phyloP scores from a whole-genome alignment of 2,797 vertebrate genomes.

The Danio aesculapii region DNA sequence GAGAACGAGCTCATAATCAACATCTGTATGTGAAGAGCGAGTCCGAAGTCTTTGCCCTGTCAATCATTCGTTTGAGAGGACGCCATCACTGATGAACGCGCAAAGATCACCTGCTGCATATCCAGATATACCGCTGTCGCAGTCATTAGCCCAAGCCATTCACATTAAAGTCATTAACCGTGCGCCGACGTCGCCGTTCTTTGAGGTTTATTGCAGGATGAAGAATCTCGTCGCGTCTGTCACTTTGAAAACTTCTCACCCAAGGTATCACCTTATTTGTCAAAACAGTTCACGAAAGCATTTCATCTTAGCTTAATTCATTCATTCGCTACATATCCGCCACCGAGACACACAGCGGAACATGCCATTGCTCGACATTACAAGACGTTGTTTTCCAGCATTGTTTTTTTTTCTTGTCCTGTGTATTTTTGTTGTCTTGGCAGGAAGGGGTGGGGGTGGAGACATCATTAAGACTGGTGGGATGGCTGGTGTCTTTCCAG shows the following conservation, averaged over 20 bases:
- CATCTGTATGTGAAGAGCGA: slow-evolving; percentile 55
- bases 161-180: slow-evolving; percentile 34
- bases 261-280: slow-evolving; percentile 38
- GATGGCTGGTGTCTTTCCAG: slow-evolving; percentile 58
- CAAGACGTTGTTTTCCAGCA: slow-evolving; percentile 35
- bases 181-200: slow-evolving; percentile 10
- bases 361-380: slow-evolving; percentile 39
- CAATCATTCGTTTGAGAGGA: slow-evolving; percentile 54
- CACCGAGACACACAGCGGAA: slow-evolving; percentile 11
- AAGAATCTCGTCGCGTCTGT: slow-evolving; percentile 30
- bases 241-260: slow-evolving; percentile 42
- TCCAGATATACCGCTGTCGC: slow-evolving; percentile 2
- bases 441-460: slow-evolving; percentile 41
- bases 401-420: slow-evolving; percentile 48
- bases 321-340: slow-evolving; percentile 37
- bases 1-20: slow-evolving; percentile 51
- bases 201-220: slow-evolving; percentile 36
- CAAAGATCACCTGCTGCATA: slow-evolving; percentile 38
- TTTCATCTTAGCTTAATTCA: slow-evolving; percentile 48
- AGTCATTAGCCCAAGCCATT: slow-evolving; percentile 33
- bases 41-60: slow-evolving; percentile 51
- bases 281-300: slow-evolving; percentile 34
- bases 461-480: slow-evolving; percentile 55
- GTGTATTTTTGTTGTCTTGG: slow-evolving; percentile 55
- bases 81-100: slow-evolving; percentile 25